phyloP scores from a whole-genome alignment of 2,888 invertebrate genomes.

The Diplazon laetatorius region DNA sequence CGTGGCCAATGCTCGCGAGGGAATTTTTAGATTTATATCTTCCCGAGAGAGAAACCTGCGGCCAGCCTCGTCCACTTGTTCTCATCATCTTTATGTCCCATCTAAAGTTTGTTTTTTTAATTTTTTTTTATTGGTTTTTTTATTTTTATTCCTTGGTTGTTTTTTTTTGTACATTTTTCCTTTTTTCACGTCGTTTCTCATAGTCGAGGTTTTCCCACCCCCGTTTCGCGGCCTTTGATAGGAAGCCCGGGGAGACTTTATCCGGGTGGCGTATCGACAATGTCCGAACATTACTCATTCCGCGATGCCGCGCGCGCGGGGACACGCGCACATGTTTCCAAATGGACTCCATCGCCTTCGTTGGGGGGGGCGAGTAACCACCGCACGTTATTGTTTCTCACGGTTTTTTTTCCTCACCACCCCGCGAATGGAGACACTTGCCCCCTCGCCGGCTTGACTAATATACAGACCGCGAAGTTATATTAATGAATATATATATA shows the following conservation, averaged over 20 bases:
- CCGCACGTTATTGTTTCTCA: conserved; percentile 3
- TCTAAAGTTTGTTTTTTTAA: too few species aligned
- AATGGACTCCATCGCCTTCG: conserved; percentile 4
- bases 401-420: too few species aligned
- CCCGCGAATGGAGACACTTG: not conserved
- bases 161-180: too few species aligned
- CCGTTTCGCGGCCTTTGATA: conserved; percentile 31
- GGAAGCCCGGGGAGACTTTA: conserved; percentile 30
- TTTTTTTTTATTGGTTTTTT: too few species aligned
- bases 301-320: not conserved
- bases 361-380: not conserved
- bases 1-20: conserved; percentile 45
- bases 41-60: conserved; percentile 21
- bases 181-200: conserved; percentile 36
- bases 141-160: too few species aligned
- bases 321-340: not conserved
- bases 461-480: not conserved
- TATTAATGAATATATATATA: too few species aligned
- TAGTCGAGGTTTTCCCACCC: conserved; percentile 4
- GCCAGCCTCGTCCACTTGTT: conserved; percentile 36
- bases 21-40: conserved; percentile 45
- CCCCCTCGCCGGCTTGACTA: not conserved
- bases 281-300: conserved; percentile 59
- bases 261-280: conserved; percentile 37
- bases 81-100: conserved; percentile 65